Percentiles rank a stretch among this genome's conserved stretches.
These are phyloP conservation scores for Pelochelys cantorii DNA, from an alignment of 2,797 vertebrate genomes.

Conservation along the genomic window DNA sequence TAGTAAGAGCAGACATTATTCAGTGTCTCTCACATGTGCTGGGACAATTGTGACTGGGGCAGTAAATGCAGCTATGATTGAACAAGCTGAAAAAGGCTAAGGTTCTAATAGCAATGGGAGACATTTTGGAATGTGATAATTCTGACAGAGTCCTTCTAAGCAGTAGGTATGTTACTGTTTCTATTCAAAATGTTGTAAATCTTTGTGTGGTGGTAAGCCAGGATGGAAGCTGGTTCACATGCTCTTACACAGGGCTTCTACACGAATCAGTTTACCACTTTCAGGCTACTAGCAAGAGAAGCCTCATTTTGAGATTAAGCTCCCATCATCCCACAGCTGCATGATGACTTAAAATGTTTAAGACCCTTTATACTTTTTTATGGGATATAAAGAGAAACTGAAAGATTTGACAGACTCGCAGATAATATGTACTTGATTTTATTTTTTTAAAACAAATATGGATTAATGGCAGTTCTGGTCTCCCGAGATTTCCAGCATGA, in stretches of 20 bases:
- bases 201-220: not conserved
- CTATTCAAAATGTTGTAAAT: not conserved
- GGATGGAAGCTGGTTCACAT: not conserved
- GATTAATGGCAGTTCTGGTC: not conserved
- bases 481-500: not conserved
- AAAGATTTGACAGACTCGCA: not conserved
- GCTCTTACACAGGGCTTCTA: slow-evolving; percentile 1
- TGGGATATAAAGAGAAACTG: not conserved
- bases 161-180: not conserved
- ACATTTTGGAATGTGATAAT: too few relatives aligned
- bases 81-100: not conserved
- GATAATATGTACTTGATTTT: not conserved
- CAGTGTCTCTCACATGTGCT: not conserved
- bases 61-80: not conserved
- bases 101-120: too few relatives aligned
- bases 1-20: not conserved
- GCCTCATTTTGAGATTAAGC: slow-evolving; percentile 21
- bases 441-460: not conserved
- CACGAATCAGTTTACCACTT: not conserved
- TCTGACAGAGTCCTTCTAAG: not conserved
- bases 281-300: slow-evolving; percentile 7
- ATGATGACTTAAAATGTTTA: not conserved
- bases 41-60: not conserved
- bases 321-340: not conserved
- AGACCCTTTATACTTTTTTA: not conserved